phyloP scores from a whole-genome alignment of 2,888 invertebrate species.

The Philonicus albiceps region DNA sequence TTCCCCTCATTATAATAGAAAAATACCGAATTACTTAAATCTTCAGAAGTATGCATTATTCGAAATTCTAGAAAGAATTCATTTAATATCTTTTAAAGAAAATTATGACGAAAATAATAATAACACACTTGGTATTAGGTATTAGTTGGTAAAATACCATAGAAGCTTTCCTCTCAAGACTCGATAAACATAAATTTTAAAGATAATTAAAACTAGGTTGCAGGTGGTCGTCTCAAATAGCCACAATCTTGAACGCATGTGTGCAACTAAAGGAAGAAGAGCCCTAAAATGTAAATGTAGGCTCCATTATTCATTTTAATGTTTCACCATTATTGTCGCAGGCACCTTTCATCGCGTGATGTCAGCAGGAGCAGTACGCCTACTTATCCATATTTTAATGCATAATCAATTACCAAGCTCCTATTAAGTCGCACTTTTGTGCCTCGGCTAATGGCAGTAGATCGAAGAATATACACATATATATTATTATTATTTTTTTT shows the following conservation, averaged over 20 bases:
- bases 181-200: neutral
- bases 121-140: neutral
- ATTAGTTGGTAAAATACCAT: neutral
- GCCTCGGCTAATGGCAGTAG: neutral
- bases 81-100: no score
- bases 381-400: neutral
- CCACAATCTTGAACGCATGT: neutral
- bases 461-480: no score
- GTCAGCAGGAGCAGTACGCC: neutral
- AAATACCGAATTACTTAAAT: no score
- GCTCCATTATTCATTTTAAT: neutral
- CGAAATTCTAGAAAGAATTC: no score
- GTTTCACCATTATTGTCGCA: neutral
- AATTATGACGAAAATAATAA: no score
- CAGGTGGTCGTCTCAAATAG: neutral
- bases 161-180: neutral
- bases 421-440: neutral
- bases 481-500: neutral
- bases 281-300: neutral
- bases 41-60: no score
- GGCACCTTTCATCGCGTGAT: neutral
- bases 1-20: no score
- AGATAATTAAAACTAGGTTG: neutral
- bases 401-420: neutral
- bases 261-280: neutral